These are phyloP conservation scores for Bufo bufo DNA, from an alignment of 2,113 vertebrate genomes.

Conservation along the genomic window DNA sequence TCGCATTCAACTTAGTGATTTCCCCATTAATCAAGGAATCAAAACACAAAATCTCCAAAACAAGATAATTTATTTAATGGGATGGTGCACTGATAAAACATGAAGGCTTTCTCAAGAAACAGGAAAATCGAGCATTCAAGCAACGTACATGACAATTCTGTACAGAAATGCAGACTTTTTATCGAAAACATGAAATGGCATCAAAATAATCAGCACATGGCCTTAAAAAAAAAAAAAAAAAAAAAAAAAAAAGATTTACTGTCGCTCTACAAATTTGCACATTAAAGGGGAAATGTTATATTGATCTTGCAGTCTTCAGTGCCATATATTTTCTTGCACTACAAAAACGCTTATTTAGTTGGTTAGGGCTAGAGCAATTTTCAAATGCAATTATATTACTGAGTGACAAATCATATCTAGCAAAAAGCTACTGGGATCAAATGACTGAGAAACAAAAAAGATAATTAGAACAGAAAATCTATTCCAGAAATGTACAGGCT, in stretches of 20 bases:
- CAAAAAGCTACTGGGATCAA: conserved; percentile 14
- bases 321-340: neutral
- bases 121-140: neutral
- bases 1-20: neutral
- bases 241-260: neutral
- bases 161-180: neutral
- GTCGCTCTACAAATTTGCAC: conserved; percentile 20
- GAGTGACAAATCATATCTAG: conserved; percentile 14
- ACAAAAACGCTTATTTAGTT: conserved; percentile 27
- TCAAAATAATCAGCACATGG: conserved; percentile 20
- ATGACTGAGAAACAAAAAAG: conserved; percentile 1
- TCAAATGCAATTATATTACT: conserved; percentile 26
- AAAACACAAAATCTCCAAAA: neutral
- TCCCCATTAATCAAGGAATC: neutral
- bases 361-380: conserved; percentile 11
- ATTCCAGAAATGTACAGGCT: conserved; percentile 7
- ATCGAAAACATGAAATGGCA: conserved; percentile 21
- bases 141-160: neutral
- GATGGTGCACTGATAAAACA: conserved; percentile 28
- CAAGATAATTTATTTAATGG: conserved; percentile 27
- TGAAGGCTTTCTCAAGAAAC: neutral
- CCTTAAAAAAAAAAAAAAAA: neutral
- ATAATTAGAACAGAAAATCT: neutral
- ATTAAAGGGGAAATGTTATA: conserved; percentile 48
- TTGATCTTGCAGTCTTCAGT: conserved; percentile 32